Evolutionary conservation across 2,113 vertebrate species (phyloP).

Genomic region (Pachyramphus minor): DNA sequence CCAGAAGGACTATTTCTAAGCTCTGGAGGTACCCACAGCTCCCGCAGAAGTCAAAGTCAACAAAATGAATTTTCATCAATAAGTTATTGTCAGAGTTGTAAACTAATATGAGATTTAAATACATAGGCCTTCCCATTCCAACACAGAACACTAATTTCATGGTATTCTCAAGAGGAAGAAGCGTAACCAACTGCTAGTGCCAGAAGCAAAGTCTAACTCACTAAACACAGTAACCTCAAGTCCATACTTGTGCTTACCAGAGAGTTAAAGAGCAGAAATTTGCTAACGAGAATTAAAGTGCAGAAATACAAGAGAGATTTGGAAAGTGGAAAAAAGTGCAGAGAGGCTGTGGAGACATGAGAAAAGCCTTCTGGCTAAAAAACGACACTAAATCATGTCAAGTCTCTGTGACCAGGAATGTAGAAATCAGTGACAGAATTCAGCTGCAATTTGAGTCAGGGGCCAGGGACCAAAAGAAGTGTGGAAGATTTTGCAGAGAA

Average conservation of each 20-base stretch:
- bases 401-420: not conserved
- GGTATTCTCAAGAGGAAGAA: not conserved
- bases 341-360: not conserved
- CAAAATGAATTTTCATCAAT: not conserved
- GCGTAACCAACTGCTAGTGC: not conserved
- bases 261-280: too few relatives aligned
- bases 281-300: not conserved
- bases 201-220: not conserved
- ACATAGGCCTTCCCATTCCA: not conserved
- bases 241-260: not conserved
- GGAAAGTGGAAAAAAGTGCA: not conserved
- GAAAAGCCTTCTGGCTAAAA: not conserved
- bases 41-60: not conserved
- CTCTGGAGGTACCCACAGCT: too few relatives aligned
- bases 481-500: not conserved
- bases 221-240: not conserved
- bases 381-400: not conserved
- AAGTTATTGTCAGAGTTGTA: not conserved
- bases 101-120: not conserved
- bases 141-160: not conserved
- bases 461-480: not conserved
- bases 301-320: not conserved
- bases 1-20: too few relatives aligned
- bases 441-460: not conserved
- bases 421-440: slow-evolving; percentile 16